Base-by-base conservation (phyloP, 2,888 invertebrate species). In the Zaprionus lineosus region DNA sequence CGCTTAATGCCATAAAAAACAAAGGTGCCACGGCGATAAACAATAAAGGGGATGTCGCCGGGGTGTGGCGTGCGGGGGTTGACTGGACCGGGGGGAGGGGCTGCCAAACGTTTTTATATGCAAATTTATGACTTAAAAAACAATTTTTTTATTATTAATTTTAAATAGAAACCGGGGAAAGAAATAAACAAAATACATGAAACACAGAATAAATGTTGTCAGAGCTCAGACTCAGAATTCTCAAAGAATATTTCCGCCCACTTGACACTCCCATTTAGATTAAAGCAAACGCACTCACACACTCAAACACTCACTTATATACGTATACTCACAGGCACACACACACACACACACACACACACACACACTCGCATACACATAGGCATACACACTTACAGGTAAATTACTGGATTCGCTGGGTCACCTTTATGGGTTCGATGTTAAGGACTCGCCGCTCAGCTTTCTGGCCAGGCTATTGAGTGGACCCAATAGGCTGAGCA, bases 401-500 rank as follows among this genome's bases (percentile, higher is more conserved):
- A 43, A 43, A 19, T 39, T 69, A 50, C 14, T 44, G 33, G 33
- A 28, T 5, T 18, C 47, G 9, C 7, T 26, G 12, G 18, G 7
- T 5, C n/a, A n/a, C 1, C 36, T n/a, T 2, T 16, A 46, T 11
- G 28, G 7, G 18, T 21, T 2, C 11, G 57, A 14, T 8, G 47
- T 4, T 0, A 33, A 5, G 12, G 81, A 57, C 11, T 56, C 52
- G 9, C 8, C 11, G 47, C 43, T 69, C 2, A 57, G 36, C 0
- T 8, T 18, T 2, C 36, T 51, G 19, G 15, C 6, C 33, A 64
- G 8, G 0, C 50, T 44, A 0, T 48, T 29, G 11, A 68, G 19
- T 6, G 89, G 88, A 84, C 96, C 95, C 69, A 95, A 89, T 87
- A 94, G 94, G 89, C 96, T 96, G 53, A 99, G 92, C 6, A 98